Evolutionary conservation across 2,888 invertebrate genomes (phyloP), one percentile per base, ranked within the genome.

Genomic region (Mongoloraphidia duomilia): DNA sequence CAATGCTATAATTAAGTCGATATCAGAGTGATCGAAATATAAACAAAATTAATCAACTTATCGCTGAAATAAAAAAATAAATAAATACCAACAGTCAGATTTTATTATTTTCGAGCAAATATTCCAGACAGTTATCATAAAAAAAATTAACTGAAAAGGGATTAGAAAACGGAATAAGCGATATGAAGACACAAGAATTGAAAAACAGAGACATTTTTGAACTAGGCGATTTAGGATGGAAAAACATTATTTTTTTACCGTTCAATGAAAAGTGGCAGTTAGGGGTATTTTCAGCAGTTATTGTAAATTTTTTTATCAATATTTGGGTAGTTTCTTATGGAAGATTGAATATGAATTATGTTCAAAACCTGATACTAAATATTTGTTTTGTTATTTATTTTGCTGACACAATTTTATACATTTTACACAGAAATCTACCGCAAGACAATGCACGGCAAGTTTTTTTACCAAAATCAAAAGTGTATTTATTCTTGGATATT

Each of bases 201-300:
- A 26, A 26, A 26, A 26, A 26, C 26, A 26, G 26, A 26, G 39
- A 9, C 14, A 39, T 38, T 38, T 38, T 8, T 12, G 44, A 44
- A 44, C 10, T 47, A 4, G 37, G 12, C 6, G 39, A 43, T n/a
- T 26, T 46, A 8, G 48, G 52, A 41, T 54, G 53, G 53, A 45
- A 41, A 38, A 52, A 52, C 37, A 52, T 56, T 10, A 53, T 56
- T n/a, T 56, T 52, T 34, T 43, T 56, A 17, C 54, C 54, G 12
- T 56, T 56, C 46, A 46, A 47, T 17, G n/a, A 26, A 9, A 34
- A 46, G 11, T 54, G 54, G 54, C 35, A 50, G 34, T 40, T 50
- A 11, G 44, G 51, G 9, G 46, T 53, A 8, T 44, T 49, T 12
- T 34, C 26, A 11, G 39, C 46, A 8, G 50, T 52, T 11, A 36